Conservation (phyloP, 2,888 invertebrate genomes). For the Zhuqinia jingwanae region DNA sequence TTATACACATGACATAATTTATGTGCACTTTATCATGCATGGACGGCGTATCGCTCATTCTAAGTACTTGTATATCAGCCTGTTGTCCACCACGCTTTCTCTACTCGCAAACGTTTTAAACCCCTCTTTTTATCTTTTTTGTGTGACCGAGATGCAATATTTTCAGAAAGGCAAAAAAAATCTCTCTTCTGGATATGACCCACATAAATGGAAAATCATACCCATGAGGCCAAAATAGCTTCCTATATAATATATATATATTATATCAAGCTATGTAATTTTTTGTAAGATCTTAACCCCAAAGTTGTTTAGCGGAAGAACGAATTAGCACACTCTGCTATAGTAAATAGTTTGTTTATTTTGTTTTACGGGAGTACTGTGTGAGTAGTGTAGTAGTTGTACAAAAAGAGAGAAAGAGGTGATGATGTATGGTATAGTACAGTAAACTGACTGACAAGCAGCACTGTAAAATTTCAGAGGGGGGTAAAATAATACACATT, state of each 20-base stretch:
- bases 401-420: background rate
- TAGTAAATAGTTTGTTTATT: background rate
- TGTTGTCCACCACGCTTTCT: no score
- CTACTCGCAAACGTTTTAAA: no score
- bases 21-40: no score
- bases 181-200: conserved; percentile 14
- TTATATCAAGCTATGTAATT: no score
- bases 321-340: no score
- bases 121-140: no score
- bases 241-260: no score
- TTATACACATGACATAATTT: no score
- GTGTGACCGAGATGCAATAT: conserved; percentile 11
- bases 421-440: conserved; percentile 1
- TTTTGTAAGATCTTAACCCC: background rate
- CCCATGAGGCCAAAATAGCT: background rate
- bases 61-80: no score
- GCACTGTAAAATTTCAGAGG: background rate
- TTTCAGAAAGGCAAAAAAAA: background rate
- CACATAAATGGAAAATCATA: background rate
- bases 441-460: background rate
- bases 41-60: no score
- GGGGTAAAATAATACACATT: background rate
- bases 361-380: background rate
- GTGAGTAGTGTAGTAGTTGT: no score
- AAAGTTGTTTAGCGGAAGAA: no score